Percentiles rank a stretch among this genome's conserved stretches.
Conservation (phyloP, 2,113 vertebrate species). For the Phainopepla nitens region DNA sequence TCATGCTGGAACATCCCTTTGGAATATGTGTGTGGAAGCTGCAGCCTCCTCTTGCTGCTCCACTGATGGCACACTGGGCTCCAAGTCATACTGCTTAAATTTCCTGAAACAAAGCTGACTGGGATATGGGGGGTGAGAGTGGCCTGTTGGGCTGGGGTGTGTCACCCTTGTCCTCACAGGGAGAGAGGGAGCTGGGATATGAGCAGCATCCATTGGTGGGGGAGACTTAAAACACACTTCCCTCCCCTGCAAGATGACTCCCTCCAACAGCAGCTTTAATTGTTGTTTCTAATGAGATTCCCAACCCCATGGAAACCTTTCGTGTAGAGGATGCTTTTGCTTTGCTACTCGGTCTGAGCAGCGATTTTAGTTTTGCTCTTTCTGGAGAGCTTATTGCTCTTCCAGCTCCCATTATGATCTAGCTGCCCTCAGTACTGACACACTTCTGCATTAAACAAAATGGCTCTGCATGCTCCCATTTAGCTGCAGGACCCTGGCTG, state of each 20-base stretch:
- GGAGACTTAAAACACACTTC: background rate
- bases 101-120: background rate
- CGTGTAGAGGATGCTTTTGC: background rate
- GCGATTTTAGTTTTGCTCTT: background rate
- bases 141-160: background rate
- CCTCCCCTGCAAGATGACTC: background rate
- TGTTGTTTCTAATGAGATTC: background rate
- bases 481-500: background rate
- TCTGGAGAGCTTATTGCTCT: background rate
- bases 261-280: background rate
- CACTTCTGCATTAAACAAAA: background rate
- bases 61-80: background rate
- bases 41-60: background rate
- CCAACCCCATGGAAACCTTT: background rate
- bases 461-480: background rate
- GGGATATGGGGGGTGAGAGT: background rate
- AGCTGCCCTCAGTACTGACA: background rate
- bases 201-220: background rate
- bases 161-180: background rate
- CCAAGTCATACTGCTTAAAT: background rate
- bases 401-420: background rate
- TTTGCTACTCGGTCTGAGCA: background rate
- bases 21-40: background rate
- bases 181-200: background rate
- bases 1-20: background rate